Percentiles rank a stretch among this genome's conserved stretches.
These are phyloP conservation scores for Gobionotothen gibberifrons DNA, from an alignment of 2,797 vertebrate genomes.

Conservation along the genomic window DNA sequence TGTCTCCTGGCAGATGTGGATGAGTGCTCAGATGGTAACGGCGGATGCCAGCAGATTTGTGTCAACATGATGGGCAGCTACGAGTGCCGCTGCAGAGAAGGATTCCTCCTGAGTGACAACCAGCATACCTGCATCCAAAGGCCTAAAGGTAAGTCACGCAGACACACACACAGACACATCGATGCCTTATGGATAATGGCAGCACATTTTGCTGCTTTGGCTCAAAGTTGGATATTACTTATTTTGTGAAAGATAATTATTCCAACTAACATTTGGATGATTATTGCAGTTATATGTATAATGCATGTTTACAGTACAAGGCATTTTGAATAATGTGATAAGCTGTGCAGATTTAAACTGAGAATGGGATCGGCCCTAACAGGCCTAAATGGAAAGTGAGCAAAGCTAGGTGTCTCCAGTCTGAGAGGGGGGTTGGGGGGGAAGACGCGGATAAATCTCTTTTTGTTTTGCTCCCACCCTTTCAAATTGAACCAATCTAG, in stretches of 20 bases:
- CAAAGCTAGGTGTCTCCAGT: constrained; percentile 57
- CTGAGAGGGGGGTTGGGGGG: too few species aligned
- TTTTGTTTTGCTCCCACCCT: constrained; percentile 60
- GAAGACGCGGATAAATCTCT: constrained; percentile 54
- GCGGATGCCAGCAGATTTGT: constrained; percentile 97
- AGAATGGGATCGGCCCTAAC: constrained; percentile 50
- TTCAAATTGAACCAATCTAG: constrained; percentile 76
- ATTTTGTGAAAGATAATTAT: constrained; percentile 10
- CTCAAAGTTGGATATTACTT: background rate
- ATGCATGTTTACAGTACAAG: background rate
- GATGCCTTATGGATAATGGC: constrained; percentile 22
- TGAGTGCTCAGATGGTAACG: constrained; percentile 95
- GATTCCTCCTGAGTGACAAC: constrained; percentile 98
- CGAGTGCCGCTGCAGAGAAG: constrained; percentile 95
- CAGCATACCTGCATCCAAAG: constrained; percentile 99
- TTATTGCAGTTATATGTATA: constrained; percentile 21
- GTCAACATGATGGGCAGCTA: constrained; percentile 99
- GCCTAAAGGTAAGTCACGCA: constrained; percentile 89
- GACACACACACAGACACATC: background rate
- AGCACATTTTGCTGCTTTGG: constrained; percentile 12
- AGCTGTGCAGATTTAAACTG: constrained; percentile 35
- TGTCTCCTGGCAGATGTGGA: constrained; percentile 90
- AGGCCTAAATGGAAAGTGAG: constrained; percentile 57
- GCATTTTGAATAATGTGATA: constrained; percentile 29
- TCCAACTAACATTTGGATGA: constrained; percentile 23